Conservation (phyloP, 2,888 invertebrate genomes). For the Melitaea athalia region DNA sequence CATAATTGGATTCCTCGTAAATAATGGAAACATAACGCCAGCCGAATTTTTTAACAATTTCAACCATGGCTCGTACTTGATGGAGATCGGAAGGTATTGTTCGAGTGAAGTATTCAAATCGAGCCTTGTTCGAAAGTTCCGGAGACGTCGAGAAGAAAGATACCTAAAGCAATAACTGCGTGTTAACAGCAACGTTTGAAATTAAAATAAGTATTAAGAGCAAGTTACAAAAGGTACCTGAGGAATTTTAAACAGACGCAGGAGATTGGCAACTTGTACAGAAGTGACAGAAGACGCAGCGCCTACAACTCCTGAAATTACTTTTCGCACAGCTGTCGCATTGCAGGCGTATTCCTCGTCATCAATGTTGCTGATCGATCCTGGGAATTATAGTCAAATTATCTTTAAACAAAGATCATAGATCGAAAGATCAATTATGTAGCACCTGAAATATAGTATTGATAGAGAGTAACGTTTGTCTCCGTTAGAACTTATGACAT, state of each 20-base stretch:
- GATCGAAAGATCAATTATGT: not conserved
- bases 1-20: constrained; percentile 97
- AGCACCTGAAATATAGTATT: not conserved
- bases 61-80: constrained; percentile 97
- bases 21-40: constrained; percentile 98
- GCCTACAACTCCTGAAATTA: constrained; percentile 76
- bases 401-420: not conserved
- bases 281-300: constrained; percentile 94
- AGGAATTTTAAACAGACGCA: constrained; percentile 96
- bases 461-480: not conserved
- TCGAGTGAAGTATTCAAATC: constrained; percentile 96
- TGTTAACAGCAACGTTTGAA: not conserved
- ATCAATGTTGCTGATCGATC: constrained; percentile 96
- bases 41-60: constrained; percentile 91
- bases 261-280: constrained; percentile 93
- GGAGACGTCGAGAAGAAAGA: constrained; percentile 97
- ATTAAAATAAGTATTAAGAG: not conserved
- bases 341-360: constrained; percentile 93
- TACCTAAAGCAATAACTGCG: constrained; percentile 83
- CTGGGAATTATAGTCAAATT: constrained; percentile 71
- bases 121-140: constrained; percentile 94
- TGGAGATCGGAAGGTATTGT: constrained; percentile 97
- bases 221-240: constrained; percentile 62
- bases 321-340: constrained; percentile 81
- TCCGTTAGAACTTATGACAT: too few species aligned